Evolutionary conservation across 2,888 invertebrate genomes (phyloP).

Genomic region (Hylaea fasciaria): DNA sequence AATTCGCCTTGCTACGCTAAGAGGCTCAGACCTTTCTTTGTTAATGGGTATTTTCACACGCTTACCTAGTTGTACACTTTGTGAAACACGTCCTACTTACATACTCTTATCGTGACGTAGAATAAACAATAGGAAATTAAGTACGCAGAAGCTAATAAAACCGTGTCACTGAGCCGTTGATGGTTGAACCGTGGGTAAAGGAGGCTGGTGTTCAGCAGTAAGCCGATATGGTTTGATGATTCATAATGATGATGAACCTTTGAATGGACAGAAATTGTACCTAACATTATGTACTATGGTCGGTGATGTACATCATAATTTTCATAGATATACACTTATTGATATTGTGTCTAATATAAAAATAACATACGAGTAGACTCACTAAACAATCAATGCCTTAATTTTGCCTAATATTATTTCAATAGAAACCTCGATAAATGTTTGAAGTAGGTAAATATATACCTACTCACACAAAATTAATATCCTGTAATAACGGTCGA

Average conservation of each 20-base stretch:
- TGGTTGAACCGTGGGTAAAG: too few species aligned
- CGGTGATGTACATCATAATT: too few species aligned
- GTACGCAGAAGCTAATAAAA: too few species aligned
- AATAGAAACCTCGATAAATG: constrained; percentile 38
- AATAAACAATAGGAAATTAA: neutral
- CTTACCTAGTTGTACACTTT: constrained; percentile 22
- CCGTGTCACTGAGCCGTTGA: too few species aligned
- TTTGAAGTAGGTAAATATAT: constrained; percentile 39
- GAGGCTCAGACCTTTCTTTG: constrained; percentile 44
- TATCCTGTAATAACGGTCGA: constrained; percentile 62
- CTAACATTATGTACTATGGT: too few species aligned
- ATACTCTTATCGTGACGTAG: neutral
- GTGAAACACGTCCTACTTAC: neutral
- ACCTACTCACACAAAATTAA: constrained; percentile 56
- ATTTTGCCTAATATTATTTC: constrained; percentile 28
- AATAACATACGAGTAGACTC: neutral
- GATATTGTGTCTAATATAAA: neutral
- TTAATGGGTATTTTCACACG: constrained; percentile 35
- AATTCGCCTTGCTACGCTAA: constrained; percentile 44
- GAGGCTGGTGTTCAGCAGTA: too few species aligned
- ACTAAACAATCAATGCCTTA: constrained; percentile 9
- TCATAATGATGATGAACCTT: too few species aligned
- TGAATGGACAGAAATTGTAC: too few species aligned
- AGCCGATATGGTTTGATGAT: too few species aligned
- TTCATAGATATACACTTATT: too few species aligned